phyloP scores from a whole-genome alignment of 2,888 invertebrate species.

The Dasypogon diadema region DNA sequence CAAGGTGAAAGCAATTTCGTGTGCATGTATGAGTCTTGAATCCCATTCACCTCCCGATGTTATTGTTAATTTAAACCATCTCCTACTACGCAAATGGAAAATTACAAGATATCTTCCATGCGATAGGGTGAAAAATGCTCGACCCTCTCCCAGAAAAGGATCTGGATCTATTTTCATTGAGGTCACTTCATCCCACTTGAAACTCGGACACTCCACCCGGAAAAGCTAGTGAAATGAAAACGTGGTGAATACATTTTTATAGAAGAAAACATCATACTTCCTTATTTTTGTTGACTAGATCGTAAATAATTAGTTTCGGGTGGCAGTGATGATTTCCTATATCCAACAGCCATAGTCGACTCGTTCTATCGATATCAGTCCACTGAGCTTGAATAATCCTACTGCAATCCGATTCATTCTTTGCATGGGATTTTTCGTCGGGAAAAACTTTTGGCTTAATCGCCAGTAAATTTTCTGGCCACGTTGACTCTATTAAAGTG shows the following conservation, averaged over 20 bases:
- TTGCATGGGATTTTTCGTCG: constrained; percentile 43
- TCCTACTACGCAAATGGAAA: constrained; percentile 53
- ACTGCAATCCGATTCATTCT: constrained; percentile 52
- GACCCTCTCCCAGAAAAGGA: constrained; percentile 45
- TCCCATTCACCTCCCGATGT: constrained; percentile 46
- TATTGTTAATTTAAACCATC: constrained; percentile 47
- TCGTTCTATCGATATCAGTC: constrained; percentile 57
- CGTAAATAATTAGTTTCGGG: constrained; percentile 57
- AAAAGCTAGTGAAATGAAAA: constrained; percentile 49
- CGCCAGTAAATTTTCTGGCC: constrained; percentile 58
- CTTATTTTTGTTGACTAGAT: constrained; percentile 55
- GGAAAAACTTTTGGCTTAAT: constrained; percentile 57
- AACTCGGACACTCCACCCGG: constrained; percentile 35
- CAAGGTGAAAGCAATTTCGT: constrained; percentile 53
- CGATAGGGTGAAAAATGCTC: constrained; percentile 54
- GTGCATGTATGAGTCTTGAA: constrained; percentile 45
- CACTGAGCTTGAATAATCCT: constrained; percentile 55
- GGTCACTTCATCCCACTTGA: constrained; percentile 46
- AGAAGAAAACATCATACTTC: constrained; percentile 53
- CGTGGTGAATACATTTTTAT: constrained; percentile 9
- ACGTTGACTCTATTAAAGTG: constrained; percentile 58
- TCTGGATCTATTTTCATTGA: constrained; percentile 54
- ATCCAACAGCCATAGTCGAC: constrained; percentile 58
- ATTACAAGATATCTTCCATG: constrained; percentile 55
- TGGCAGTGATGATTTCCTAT: constrained; percentile 56